Evolutionary conservation across 2,113 vertebrate genomes (phyloP).

Genomic region (Hepsetus odoe): DNA sequence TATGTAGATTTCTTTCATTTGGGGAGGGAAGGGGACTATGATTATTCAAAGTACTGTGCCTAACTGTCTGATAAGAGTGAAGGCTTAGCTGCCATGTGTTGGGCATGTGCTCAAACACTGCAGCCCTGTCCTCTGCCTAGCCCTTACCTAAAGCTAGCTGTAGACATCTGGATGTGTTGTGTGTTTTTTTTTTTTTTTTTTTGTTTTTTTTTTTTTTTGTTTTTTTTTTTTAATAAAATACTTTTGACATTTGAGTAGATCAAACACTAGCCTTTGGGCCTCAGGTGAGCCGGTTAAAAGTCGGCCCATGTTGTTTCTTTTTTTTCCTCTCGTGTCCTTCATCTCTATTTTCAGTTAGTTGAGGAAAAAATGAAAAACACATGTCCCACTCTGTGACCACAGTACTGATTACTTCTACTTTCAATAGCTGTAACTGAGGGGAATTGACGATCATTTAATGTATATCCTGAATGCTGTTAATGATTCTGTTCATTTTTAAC

Average conservation of each 20-base stretch:
- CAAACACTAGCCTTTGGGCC: conserved; percentile 49
- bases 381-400: conserved; percentile 49
- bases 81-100: conserved; percentile 33
- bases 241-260: conserved; percentile 67
- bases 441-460: conserved; percentile 69
- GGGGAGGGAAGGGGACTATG: conserved; percentile 21
- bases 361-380: conserved; percentile 48
- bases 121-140: conserved; percentile 49
- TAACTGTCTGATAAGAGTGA: conserved; percentile 36
- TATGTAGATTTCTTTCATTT: conserved; percentile 55
- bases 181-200: too few species aligned
- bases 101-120: conserved; percentile 44
- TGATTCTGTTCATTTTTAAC: conserved; percentile 64
- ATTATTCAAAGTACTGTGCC: conserved; percentile 52
- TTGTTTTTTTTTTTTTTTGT: too few species aligned
- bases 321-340: conserved; percentile 50
- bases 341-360: conserved; percentile 55
- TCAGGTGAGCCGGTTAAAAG: conserved; percentile 61
- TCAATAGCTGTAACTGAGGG: conserved; percentile 57
- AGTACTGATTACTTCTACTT: conserved; percentile 63
- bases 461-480: conserved; percentile 69
- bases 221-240: conserved; percentile 56
- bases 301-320: conserved; percentile 55
- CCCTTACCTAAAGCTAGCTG: conserved; percentile 59
- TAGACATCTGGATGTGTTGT: conserved; percentile 74